Conservation (phyloP, 2,888 invertebrate species). For the Amiota mariae region DNA sequence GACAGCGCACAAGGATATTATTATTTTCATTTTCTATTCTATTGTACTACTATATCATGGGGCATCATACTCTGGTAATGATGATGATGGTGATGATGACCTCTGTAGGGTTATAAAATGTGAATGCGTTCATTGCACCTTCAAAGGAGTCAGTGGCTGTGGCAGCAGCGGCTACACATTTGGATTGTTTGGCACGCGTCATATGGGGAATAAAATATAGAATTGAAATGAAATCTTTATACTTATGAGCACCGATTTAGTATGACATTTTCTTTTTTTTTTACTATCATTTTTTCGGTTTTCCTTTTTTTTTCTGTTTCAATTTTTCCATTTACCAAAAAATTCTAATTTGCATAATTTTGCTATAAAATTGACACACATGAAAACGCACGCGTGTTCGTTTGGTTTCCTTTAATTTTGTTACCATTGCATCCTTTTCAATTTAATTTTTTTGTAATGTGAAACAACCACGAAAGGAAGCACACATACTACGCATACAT, state of each 20-base stretch:
- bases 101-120: conserved; percentile 47
- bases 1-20: conserved; percentile 3
- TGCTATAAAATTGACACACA: conserved; percentile 52
- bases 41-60: background rate
- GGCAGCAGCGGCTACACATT: background rate
- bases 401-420: background rate
- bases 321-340: conserved; percentile 20
- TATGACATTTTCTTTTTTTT: conserved; percentile 46
- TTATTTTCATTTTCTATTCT: background rate
- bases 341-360: conserved; percentile 65
- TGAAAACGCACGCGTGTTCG: conserved; percentile 30
- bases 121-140: conserved; percentile 21
- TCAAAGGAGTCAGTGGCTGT: background rate
- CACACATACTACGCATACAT: background rate
- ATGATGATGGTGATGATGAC: conserved; percentile 26
- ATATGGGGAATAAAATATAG: conserved; percentile 26
- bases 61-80: conserved; percentile 9
- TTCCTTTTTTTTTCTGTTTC: background rate
- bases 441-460: conserved; percentile 5
- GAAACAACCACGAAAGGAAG: conserved; percentile 1
- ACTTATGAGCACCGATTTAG: no score
- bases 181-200: conserved; percentile 12
- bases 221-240: conserved; percentile 17
- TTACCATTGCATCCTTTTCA: conserved; percentile 52
- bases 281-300: conserved; percentile 13